Evolutionary conservation across 2,888 invertebrate genomes (phyloP), one percentile per base, ranked within the genome.

Genomic region (Chalcosyrphus nemorum): DNA sequence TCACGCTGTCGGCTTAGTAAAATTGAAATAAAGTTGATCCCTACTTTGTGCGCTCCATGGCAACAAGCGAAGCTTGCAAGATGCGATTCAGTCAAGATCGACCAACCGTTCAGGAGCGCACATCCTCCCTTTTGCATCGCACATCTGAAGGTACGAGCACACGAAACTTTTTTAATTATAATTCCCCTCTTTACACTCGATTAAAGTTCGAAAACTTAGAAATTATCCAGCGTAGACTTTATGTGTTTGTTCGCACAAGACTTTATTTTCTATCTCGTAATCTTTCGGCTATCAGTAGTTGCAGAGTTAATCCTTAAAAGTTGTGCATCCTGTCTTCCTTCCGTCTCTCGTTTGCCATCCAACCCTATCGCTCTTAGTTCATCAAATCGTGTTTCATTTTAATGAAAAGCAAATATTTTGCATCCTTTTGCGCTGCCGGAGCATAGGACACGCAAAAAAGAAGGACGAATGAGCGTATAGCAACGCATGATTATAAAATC

Each of bases 141-240:
- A 32, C 24, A 52, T 32, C 35, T 13, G 21, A 41, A 27, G 24
- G 5, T 17, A n/a, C n/a, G n/a, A n/a, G n/a, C n/a, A 47, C 35
- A 47, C 7, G 47, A 66, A 81, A 81, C 59, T 81, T 81, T 81
- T 72, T 47, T 77, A 71, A 81, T 81, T 81, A 81, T 59, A 71
- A 77, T 77, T 76, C 65, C 38, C 38, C 29, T 47, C 52, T 77
- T 77, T 71, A 72, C 59, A 72, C 71, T 77, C 71, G 66, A 71
- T 81, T 81, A 59, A 81, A 59, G 45, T 72, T 77, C 11, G 38
- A 65, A 66, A 71, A 71, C 65, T 76, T 70, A 43, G 17, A 56
- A 70, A 61, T 38, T 61, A 19, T 45, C 45, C 57, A 54, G 54
- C 45, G 17, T 29, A 45, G 56, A 63, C 50, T 24, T 21, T n/a